phyloP scores from a whole-genome alignment of 2,888 invertebrate species.

The Rosalia funebris region DNA sequence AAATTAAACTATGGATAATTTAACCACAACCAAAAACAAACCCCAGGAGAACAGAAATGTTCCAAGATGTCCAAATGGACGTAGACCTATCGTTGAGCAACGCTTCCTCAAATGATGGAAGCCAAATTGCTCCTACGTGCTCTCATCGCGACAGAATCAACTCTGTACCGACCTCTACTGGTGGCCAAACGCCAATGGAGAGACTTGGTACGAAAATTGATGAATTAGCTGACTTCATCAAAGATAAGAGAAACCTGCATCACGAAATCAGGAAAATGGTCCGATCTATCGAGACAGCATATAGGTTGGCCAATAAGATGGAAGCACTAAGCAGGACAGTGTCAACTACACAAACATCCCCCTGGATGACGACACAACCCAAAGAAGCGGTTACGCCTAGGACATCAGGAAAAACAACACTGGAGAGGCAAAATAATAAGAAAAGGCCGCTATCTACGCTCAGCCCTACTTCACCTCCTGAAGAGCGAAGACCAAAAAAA shows the following conservation, averaged over 20 bases:
- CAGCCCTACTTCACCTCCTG: not conserved
- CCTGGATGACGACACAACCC: not conserved
- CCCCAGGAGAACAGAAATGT: no score
- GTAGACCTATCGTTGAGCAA: no score
- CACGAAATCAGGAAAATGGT: not conserved
- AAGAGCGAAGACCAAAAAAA: not conserved
- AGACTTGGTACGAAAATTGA: not conserved
- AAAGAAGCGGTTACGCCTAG: not conserved
- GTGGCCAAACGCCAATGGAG: not conserved
- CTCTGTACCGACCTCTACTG: not conserved
- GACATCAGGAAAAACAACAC: not conserved
- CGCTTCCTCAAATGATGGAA: not conserved
- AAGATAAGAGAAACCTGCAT: not conserved
- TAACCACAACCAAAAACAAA: no score
- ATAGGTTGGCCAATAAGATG: not conserved
- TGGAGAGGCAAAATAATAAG: not conserved
- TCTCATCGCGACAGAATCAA: not conserved
- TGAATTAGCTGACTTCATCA: not conserved
- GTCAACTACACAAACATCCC: not conserved
- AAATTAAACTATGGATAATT: no score
- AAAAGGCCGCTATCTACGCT: not conserved
- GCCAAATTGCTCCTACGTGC: not conserved
- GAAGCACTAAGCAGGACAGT: not conserved
- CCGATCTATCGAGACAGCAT: not conserved
- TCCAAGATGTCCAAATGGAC: no score